These are phyloP conservation scores for Homarus americanus DNA, from an alignment of 1,140 invertebrate species.

Conservation along the genomic window DNA sequence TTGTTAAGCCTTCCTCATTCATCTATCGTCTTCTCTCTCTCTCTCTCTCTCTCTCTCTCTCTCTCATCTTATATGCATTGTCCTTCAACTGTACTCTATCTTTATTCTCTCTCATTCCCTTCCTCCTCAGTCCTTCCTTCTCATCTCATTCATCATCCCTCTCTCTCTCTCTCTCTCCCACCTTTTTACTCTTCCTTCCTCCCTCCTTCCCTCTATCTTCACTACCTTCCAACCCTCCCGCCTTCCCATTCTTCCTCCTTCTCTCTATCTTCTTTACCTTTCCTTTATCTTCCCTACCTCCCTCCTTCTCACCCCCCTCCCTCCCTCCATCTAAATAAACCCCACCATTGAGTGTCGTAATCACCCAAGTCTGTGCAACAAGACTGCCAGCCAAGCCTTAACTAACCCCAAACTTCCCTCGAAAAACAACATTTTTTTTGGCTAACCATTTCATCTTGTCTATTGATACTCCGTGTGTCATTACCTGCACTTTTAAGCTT, in stretches of 20 bases:
- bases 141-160: background rate
- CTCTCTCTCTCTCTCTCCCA: background rate
- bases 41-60: no score
- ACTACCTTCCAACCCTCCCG: background rate
- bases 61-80: no score
- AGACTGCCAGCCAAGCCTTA: no score
- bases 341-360: background rate
- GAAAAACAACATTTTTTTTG: background rate
- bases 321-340: background rate
- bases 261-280: background rate
- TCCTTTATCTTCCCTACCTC: background rate
- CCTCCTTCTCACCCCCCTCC: background rate
- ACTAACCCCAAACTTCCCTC: background rate
- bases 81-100: background rate
- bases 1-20: no score
- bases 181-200: background rate
- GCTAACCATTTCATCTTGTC: background rate
- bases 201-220: background rate
- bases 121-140: background rate
- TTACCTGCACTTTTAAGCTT: background rate
- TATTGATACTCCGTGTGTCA: background rate
- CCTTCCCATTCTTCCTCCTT: background rate
- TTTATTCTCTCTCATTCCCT: background rate
- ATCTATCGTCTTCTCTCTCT: no score
- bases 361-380: no score